Percentiles rank a stretch among this genome's conserved stretches.
These are phyloP conservation scores for Tridacna crocea DNA, from an alignment of 2,888 invertebrate species.

Conservation along the genomic window DNA sequence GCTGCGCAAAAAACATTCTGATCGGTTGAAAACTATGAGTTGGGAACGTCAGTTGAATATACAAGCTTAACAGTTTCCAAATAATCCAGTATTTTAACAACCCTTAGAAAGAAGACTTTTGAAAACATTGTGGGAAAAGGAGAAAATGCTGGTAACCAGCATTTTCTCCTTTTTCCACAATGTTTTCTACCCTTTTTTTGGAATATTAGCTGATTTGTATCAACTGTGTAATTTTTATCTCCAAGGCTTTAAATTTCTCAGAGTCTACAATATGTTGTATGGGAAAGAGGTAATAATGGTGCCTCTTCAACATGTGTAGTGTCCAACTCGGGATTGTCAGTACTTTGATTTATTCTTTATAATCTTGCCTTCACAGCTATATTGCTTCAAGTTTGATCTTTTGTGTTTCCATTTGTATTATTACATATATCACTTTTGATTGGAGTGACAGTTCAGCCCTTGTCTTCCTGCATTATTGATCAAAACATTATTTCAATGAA, in stretches of 20 bases:
- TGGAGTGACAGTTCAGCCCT: not conserved
- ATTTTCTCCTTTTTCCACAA: slow-evolving; percentile 3
- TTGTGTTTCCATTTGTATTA: not conserved
- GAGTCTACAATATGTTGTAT: too few relatives aligned
- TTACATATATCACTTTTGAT: not conserved
- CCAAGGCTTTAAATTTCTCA: too few relatives aligned
- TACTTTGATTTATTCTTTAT: not conserved
- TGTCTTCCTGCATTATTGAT: not conserved
- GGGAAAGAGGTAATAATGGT: not conserved
- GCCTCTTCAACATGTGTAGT: not conserved
- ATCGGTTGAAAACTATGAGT: too few relatives aligned
- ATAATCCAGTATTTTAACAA: too few relatives aligned
- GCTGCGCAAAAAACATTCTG: too few relatives aligned
- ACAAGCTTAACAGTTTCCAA: too few relatives aligned
- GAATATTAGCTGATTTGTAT: too few relatives aligned
- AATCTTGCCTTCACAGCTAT: not conserved
- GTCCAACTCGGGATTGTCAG: not conserved
- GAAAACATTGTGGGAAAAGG: slow-evolving; percentile 4
- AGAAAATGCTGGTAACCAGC: slow-evolving; percentile 1
- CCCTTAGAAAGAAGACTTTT: too few relatives aligned
- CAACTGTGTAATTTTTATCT: too few relatives aligned
- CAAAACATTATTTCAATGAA: too few relatives aligned
- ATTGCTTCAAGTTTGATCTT: not conserved
- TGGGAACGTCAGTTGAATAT: too few relatives aligned
- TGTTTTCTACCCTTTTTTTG: too few relatives aligned